phyloP scores from a whole-genome alignment of 2,888 invertebrate genomes.

The Andrena bucephala region DNA sequence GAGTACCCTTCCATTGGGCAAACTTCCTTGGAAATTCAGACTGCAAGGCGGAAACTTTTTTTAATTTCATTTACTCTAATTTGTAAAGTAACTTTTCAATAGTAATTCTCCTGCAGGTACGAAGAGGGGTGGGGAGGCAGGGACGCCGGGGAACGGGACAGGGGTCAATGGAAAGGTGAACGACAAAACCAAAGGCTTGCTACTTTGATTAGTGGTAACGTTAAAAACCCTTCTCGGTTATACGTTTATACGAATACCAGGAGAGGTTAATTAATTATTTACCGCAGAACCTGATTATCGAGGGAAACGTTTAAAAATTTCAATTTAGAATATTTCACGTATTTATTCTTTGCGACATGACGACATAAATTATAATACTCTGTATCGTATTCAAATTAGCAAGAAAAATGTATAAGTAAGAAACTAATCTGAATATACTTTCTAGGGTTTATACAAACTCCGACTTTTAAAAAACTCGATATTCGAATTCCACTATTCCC shows the following conservation, averaged over 20 bases:
- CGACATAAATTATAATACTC: no score
- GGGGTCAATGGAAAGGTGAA: constrained; percentile 28
- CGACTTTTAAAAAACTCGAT: no score
- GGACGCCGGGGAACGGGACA: constrained; percentile 14
- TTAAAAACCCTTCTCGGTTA: constrained; percentile 48
- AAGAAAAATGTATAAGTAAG: no score
- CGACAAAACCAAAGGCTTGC: constrained; percentile 59
- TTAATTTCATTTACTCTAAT: constrained; percentile 83
- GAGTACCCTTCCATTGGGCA: constrained; percentile 74
- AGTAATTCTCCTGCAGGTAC: constrained; percentile 76
- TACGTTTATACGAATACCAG: neutral
- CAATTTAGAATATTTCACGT: no score
- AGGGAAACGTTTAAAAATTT: no score
- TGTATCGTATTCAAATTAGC: no score
- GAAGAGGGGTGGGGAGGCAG: constrained; percentile 40
- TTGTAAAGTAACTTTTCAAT: constrained; percentile 84
- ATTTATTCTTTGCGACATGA: no score
- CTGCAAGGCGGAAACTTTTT: constrained; percentile 79
- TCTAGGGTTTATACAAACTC: no score
- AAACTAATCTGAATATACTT: no score
- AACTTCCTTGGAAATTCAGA: constrained; percentile 78
- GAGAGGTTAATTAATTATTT: neutral
- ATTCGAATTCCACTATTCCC: no score
- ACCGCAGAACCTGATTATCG: neutral
- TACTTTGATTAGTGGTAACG: constrained; percentile 78